Evolutionary conservation across 2,113 vertebrate genomes (phyloP).

Genomic region (Anhinga anhinga): DNA sequence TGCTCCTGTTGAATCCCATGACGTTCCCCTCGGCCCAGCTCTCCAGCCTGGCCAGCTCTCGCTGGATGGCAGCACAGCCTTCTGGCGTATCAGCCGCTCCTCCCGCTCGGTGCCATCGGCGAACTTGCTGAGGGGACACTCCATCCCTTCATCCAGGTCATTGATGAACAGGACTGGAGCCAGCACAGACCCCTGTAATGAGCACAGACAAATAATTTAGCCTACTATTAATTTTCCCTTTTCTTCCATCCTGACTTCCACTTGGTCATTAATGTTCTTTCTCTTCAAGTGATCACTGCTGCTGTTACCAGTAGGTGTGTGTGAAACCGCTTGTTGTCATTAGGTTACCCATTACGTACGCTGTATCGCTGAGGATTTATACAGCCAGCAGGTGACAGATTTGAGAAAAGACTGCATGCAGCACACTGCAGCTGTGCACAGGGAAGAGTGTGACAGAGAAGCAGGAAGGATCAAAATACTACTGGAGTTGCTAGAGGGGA

Average conservation of each 20-base stretch:
- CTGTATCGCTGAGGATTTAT: not conserved
- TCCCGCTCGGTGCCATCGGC: too few relatives aligned
- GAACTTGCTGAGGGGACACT: too few relatives aligned
- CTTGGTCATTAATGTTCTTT: not conserved
- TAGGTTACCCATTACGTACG: rapidly evolving
- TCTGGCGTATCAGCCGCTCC: too few relatives aligned
- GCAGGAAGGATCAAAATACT: not conserved
- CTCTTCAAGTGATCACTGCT: not conserved
- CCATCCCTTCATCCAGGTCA: too few relatives aligned
- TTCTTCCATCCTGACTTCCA: not conserved
- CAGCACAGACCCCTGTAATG: too few relatives aligned
- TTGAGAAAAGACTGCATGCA: not conserved
- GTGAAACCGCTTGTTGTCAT: not conserved
- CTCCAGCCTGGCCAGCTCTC: too few relatives aligned
- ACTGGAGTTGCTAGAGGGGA: not conserved
- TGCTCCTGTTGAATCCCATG: too few relatives aligned
- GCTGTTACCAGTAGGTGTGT: not conserved
- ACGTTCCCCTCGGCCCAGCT: too few relatives aligned
- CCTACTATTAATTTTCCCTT: not conserved
- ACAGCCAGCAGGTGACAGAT: not conserved
- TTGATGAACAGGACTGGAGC: too few relatives aligned
- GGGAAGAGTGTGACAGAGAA: not conserved
- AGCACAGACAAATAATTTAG: not conserved
- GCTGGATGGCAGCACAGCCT: too few relatives aligned
- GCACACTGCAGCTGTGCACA: not conserved